Base-by-base conservation (phyloP, 2,888 invertebrate species). In the Chloromyia formosa region DNA sequence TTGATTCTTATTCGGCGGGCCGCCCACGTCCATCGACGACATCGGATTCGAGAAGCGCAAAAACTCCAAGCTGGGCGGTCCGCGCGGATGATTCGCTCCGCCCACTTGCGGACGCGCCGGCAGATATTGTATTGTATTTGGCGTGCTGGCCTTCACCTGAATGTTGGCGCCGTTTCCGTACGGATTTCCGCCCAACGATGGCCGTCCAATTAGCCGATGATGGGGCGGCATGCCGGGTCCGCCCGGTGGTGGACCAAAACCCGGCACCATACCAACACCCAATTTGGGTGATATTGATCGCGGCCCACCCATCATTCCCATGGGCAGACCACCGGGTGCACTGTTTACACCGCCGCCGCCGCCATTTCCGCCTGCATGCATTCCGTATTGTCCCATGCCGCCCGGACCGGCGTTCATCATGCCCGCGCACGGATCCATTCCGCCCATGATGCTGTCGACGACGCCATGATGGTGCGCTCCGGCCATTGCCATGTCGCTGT, bases 91-190 rank as follows among this genome's bases (percentile, higher is more conserved):
- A 72, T 89, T 90, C 40, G 88, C 87, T 77, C 89, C 88, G 81
- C 90, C 90, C 81, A 92, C 91, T 83, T 95, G 95, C n/a, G 97
- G 94, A 86, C 96, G 90, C 71, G 96, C 95, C 22, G 98, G 98
- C 84, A 97, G 90, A 88, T 98, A 98, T 88, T 98, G 97, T 83
- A 98, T 98, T 49, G 98, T 98, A 86, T 98, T 98, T 0, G 98
- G 97, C 12, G 97, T 96, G 85, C 94, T 96, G 10, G 97, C 94
- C 86, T 97, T 97, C 27, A 98, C 96, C 86, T 95, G 95, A 56
- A 95, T 93, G 85, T 95, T 97, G 1, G 81, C 80, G 53, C 81
- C 88, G 82, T 89, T 90, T 3, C 71, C 71, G 80, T 89, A 89
- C 9, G 90, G 90, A 16, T 88, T 88, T 42, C 86, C 86, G 83